A percentile compares a stretch with the other conserved stretches of the same genome.
Evolutionary conservation across 1,140 invertebrate species (phyloP).

Genomic region (Eciton burchellii): DNA sequence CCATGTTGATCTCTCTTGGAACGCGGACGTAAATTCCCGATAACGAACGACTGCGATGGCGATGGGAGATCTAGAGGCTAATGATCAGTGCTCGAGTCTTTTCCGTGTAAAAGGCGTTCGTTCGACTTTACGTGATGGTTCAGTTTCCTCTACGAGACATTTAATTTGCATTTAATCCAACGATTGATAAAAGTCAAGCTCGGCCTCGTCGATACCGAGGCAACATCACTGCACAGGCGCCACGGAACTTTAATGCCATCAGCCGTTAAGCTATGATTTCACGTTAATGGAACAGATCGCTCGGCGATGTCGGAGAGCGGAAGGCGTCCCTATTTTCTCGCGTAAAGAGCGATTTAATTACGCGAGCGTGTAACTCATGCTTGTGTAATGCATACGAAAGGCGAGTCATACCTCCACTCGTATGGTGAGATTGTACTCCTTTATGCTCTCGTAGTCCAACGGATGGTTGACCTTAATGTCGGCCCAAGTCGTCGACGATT

Average conservation of each 20-base stretch:
- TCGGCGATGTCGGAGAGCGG: too few relatives aligned
- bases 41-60: too few relatives aligned
- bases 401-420: slow-evolving; percentile 92
- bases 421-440: slow-evolving; percentile 98
- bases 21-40: too few relatives aligned
- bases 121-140: not conserved
- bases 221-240: not conserved
- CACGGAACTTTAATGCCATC: not conserved
- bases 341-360: slow-evolving; percentile 1
- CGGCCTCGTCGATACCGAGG: not conserved
- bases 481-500: slow-evolving; percentile 96
- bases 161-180: slow-evolving; percentile 1
- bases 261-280: not conserved
- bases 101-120: not conserved
- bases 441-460: slow-evolving; percentile 97
- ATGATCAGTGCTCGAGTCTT: too few relatives aligned
- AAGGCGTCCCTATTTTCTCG: not conserved
- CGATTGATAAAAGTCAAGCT: not conserved
- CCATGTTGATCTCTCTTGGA: too few relatives aligned
- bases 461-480: slow-evolving; percentile 98
- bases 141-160: not conserved
- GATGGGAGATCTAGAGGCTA: too few relatives aligned
- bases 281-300: not conserved
- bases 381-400: not conserved
- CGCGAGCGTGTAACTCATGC: not conserved